Conservation (phyloP, 2,888 invertebrate genomes). For the Celastrina argiolus region DNA sequence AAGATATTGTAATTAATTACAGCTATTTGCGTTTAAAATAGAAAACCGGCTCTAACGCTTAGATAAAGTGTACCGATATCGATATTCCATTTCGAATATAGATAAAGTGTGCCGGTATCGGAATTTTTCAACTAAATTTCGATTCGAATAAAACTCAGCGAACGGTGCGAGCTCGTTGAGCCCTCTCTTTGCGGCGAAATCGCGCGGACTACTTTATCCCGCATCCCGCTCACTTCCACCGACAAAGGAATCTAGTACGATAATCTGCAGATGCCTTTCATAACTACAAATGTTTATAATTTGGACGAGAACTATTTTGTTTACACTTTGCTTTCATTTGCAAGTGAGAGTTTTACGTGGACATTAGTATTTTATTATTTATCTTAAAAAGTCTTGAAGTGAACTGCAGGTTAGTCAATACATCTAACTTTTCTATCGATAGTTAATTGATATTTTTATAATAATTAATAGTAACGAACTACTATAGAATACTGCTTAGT, state of each 20-base stretch:
- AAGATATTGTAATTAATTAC: not conserved
- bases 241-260: constrained; percentile 63
- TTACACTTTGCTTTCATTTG: not conserved
- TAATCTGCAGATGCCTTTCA: constrained; percentile 51
- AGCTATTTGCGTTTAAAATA: constrained; percentile 35
- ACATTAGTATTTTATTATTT: no score
- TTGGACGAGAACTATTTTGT: constrained; percentile 21
- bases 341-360: no score
- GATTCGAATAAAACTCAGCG: constrained; percentile 65
- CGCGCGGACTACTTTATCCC: constrained; percentile 70
- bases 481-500: not conserved
- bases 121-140: constrained; percentile 56
- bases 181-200: constrained; percentile 72
- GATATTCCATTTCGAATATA: constrained; percentile 21
- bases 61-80: not conserved
- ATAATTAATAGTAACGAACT: no score
- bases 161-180: constrained; percentile 56
- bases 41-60: not conserved
- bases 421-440: no score
- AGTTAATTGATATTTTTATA: no score
- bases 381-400: no score
- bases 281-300: constrained; percentile 32
- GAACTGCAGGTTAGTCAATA: no score
- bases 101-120: constrained; percentile 16
- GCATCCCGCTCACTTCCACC: constrained; percentile 53